Conservation (phyloP, 2,797 vertebrate genomes). For the Triplophysa bombifrons region DNA sequence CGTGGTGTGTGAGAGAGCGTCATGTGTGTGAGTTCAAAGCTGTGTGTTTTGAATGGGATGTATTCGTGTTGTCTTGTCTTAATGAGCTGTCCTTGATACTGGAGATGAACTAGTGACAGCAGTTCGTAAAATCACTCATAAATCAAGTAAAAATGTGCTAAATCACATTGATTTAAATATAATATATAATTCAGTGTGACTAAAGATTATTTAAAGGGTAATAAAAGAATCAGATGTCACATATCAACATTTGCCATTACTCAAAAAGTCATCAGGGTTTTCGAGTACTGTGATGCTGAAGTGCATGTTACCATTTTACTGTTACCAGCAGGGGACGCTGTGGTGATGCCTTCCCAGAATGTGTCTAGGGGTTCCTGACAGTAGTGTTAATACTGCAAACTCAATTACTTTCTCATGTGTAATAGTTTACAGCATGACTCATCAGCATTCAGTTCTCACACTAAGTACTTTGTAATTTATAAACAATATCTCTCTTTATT, state of each 20-base stretch:
- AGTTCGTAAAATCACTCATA: background rate
- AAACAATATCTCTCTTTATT: conserved; percentile 4
- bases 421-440: conserved; percentile 33
- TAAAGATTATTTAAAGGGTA: background rate
- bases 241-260: background rate
- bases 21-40: background rate
- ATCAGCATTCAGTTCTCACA: conserved; percentile 15
- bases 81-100: background rate
- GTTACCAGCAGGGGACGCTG: conserved; percentile 35
- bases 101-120: too few relatives aligned
- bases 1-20: background rate
- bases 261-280: background rate
- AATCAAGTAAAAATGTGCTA: background rate
- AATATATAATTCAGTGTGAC: background rate
- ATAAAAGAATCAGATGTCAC: background rate
- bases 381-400: conserved; percentile 19
- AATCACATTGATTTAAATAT: background rate
- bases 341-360: conserved; percentile 19
- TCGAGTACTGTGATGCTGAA: background rate
- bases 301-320: background rate
- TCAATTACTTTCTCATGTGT: conserved; percentile 20
- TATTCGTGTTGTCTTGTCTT: background rate
- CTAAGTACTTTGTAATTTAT: conserved; percentile 20
- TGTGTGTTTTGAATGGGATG: background rate
- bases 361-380: conserved; percentile 4